Evolutionary conservation across 2,888 invertebrate genomes (phyloP), one percentile per base, ranked within the genome.

Genomic region (Drosophila barbarae): DNA sequence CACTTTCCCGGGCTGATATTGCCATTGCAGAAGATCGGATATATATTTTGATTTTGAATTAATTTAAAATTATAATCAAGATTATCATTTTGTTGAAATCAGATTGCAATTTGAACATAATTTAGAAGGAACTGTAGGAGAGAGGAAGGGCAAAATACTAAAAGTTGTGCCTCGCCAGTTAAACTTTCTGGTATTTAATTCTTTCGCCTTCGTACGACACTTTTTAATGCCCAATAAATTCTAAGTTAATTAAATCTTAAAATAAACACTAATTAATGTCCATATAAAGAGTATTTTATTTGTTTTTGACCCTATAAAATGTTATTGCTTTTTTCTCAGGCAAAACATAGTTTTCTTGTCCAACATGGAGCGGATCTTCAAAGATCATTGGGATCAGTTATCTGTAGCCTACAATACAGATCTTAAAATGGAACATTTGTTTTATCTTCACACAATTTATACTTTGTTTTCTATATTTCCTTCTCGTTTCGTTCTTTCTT

Each of bases 401-500:
- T 3, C 23, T 23, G 15, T 46, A 30, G 28, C 9, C 7, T 49
- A 34, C 23, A 26, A 18, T 49, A 26, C 10, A 35, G 15, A 10
- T 30, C 21, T 49, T 15, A 12, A 49, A 49, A 49, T 49, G 28
- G 28, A 50, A 55, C 36, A 28, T 30, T 21, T 38, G n/a, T 36
- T 56, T 28, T 26, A 18, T n/a, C 18, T 34, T 41, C 12, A 26
- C 28, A 30, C 28, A 23, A 41, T 34, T 21, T 21, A 13, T 32
- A 47, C 28, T 3, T 28, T 10, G 12, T 18, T 18, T 60, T 59
- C 2, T 49, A 30, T 32, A 36, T 32, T 49, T 61, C n/a, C 23
- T 2, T 42, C 26, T n/a, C n/a, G 9, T 23, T 26, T 18, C 8
- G 2, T 8, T 23, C 23, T 23, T 23, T 36, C 23, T 23, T 36